Conservation (phyloP, 2,888 invertebrate genomes). For the Archips xylosteana region DNA sequence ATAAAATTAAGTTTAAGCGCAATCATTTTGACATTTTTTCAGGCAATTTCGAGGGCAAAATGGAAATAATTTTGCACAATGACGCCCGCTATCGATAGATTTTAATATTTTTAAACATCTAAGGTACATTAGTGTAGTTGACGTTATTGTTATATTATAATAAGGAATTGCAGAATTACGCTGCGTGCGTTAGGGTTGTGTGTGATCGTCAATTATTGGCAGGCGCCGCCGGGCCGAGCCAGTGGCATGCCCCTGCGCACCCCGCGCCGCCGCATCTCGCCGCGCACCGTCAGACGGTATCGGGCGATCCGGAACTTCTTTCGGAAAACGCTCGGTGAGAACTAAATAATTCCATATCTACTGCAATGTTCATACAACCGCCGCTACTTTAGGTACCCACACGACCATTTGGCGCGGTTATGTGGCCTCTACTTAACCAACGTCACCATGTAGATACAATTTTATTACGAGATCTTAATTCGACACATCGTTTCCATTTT, state of each 20-base stretch:
- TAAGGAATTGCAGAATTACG: background rate
- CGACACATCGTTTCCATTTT: background rate
- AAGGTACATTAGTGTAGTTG: slow-evolving; percentile 17
- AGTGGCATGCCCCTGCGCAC: slow-evolving; percentile 72
- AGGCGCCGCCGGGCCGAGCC: slow-evolving; percentile 38
- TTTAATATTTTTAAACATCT: slow-evolving; percentile 6
- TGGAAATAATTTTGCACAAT: slow-evolving; percentile 22
- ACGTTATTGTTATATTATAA: background rate
- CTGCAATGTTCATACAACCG: background rate
- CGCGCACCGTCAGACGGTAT: slow-evolving; percentile 71
- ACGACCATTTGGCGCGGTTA: background rate
- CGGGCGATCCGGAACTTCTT: slow-evolving; percentile 72
- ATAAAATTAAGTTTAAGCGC: slow-evolving; percentile 68
- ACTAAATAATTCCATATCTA: background rate
- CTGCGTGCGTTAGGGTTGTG: slow-evolving; percentile 13
- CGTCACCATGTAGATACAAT: too few species aligned
- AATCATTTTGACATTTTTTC: slow-evolving; percentile 53
- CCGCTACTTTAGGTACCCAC: background rate
- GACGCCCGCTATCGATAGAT: slow-evolving; percentile 10
- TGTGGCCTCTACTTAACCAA: background rate
- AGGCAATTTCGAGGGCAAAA: slow-evolving; percentile 3
- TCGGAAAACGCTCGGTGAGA: slow-evolving; percentile 67
- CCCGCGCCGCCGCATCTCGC: slow-evolving; percentile 76
- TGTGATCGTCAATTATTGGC: slow-evolving; percentile 8
- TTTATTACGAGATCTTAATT: too few species aligned